phyloP scores from a whole-genome alignment of 2,797 vertebrate species.

The Gymnocypris eckloni region DNA sequence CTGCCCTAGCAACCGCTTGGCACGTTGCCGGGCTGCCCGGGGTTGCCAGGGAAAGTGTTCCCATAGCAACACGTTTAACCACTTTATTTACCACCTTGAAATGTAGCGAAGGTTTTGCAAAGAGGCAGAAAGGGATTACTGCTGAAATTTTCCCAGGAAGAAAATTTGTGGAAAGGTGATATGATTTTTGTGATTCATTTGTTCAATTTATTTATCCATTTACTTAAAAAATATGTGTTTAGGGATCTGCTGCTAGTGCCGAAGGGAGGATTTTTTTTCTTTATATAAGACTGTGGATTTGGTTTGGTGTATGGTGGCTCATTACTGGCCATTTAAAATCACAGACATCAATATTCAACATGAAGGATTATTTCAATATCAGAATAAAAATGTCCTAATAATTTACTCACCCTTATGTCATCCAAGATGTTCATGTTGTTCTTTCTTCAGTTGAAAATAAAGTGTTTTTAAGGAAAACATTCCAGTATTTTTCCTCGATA shows the following conservation, averaged over 20 bases:
- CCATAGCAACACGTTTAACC: conserved; percentile 77
- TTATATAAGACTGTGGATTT: not conserved
- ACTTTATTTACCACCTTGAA: conserved; percentile 72
- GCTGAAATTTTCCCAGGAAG: conserved; percentile 17
- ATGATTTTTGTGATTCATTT: not conserved
- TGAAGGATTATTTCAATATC: not conserved
- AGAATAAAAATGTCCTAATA: not conserved
- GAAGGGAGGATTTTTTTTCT: not conserved
- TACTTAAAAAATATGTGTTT: not conserved
- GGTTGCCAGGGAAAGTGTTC: conserved; percentile 82
- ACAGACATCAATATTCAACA: conserved; percentile 17
- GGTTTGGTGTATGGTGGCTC: not conserved
- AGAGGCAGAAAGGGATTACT: conserved; percentile 41
- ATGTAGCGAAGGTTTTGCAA: conserved; percentile 65
- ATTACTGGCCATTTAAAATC: not conserved
- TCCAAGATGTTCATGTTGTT: not conserved
- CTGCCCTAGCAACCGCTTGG: conserved; percentile 84
- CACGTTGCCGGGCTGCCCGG: conserved; percentile 78
- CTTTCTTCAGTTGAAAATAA: not conserved
- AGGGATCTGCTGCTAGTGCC: not conserved
- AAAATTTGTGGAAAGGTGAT: conserved; percentile 26
- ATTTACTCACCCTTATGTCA: not conserved
- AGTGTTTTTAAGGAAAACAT: not conserved
- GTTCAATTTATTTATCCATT: not conserved
- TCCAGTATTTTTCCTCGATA: not conserved